phyloP scores from a whole-genome alignment of 2,888 invertebrate genomes.

The Lycia hirtaria region DNA sequence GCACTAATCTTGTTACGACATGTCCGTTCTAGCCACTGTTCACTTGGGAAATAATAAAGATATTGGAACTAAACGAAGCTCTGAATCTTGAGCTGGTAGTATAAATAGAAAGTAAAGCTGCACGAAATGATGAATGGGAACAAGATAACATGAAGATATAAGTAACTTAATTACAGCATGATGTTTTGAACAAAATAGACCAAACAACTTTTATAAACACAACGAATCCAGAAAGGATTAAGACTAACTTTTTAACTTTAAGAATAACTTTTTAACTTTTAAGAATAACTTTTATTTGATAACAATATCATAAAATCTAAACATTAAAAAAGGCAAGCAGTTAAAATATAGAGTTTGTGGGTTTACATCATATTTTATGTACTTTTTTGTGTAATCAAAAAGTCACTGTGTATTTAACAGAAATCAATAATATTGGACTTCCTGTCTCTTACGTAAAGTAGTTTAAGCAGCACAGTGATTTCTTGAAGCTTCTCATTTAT shows the following conservation, averaged over 20 bases:
- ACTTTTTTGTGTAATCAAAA: neutral
- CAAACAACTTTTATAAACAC: neutral
- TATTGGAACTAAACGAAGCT: conserved; percentile 10
- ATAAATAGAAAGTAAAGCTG: conserved; percentile 56
- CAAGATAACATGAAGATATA: conserved; percentile 54
- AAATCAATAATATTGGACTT: conserved; percentile 52
- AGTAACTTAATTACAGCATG: conserved; percentile 45
- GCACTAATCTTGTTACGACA: conserved; percentile 35
- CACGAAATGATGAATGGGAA: conserved; percentile 55
- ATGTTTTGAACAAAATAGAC: neutral
- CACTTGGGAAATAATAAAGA: conserved; percentile 22
- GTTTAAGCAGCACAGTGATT: conserved; percentile 38
- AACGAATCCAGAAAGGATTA: neutral
- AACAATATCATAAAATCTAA: too few species aligned
- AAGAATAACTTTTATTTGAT: neutral
- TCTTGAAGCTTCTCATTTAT: conserved; percentile 52
- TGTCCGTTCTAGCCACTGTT: conserved; percentile 22
- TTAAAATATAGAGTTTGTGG: too few species aligned
- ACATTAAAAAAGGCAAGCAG: too few species aligned
- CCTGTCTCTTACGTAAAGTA: conserved; percentile 63
- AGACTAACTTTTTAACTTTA: too few species aligned
- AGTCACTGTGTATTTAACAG: conserved; percentile 34
- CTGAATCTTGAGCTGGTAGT: conserved; percentile 24
- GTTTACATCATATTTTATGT: neutral
- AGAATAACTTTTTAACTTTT: too few species aligned